Base-by-base conservation (phyloP, 2,797 vertebrate genomes). In the Aplochiton taeniatus region DNA sequence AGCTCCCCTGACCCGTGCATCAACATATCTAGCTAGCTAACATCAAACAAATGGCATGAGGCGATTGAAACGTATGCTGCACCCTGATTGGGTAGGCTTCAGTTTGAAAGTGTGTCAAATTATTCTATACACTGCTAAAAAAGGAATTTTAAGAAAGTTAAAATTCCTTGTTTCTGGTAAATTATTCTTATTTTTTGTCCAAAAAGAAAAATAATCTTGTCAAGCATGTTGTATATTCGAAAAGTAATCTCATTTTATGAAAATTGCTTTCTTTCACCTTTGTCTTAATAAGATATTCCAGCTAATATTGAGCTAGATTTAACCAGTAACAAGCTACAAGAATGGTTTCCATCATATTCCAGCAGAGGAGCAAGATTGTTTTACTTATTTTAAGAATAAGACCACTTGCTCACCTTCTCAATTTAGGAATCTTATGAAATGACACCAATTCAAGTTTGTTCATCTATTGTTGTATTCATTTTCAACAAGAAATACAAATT, bases 341-440 rank as follows among this genome's bases (percentile, higher is more conserved):
- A 60, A 62, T 67, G 42, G 12, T 72, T 66, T 57, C 11, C 31
- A 51, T 47, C 9, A 58, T 50, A 61, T 56, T 42, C 50, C 63
- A 66, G 63, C 51, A 61, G 48, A 61, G 52, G 45, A 65, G 50
- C 58, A 66, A 71, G 58, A 71, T 71, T 66, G 41, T 57, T 50
- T 61, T 46, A 31, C 63, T 60, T 61, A 66, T 61, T 71, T 66
- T 71, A 66, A 71, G 51, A 66, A n/a, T 71, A 51, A 70, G 62
- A 61, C 45, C 63, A 60, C 31, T 64, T 59, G 49, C 56, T 48
- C 58, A 70, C 64, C 62, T 43, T 70, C 68, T 60, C 50, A 65
- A 55, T 70, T 65, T 65, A 60, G 56, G 57, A 57, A 65, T 65
- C 18, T n/a, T n/a, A 42, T 14, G 63, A 57, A 65, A 65, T 48